Percentiles rank a stretch among this genome's conserved stretches.
Evolutionary conservation across 1,140 invertebrate genomes (phyloP).

Genomic region (Drosophila fuyamai): DNA sequence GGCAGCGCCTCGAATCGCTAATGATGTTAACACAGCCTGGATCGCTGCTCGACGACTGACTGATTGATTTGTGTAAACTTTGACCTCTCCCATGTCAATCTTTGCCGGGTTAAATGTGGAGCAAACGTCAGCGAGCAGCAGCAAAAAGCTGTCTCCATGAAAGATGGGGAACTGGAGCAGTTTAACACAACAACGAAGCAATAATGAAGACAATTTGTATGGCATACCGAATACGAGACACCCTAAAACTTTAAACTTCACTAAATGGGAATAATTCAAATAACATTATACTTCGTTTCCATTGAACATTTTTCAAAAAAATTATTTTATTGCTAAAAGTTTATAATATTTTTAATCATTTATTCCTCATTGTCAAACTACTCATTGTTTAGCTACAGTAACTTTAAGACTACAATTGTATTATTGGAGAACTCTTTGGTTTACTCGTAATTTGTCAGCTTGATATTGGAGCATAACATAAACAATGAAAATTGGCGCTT

Average conservation of each 20-base stretch:
- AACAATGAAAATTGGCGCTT: constrained; percentile 42
- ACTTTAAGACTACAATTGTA: too few species aligned
- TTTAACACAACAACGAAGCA: constrained; percentile 1
- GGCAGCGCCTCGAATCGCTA: constrained; percentile 46
- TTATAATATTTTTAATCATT: too few species aligned
- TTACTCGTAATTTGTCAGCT: neutral
- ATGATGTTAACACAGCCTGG: constrained; percentile 50
- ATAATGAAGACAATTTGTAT: constrained; percentile 8
- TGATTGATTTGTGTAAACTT: constrained; percentile 80
- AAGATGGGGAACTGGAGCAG: constrained; percentile 34
- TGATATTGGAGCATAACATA: constrained; percentile 8
- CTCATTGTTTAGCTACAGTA: too few species aligned
- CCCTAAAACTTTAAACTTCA: neutral
- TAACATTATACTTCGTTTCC: too few species aligned
- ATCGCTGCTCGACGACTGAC: constrained; percentile 21
- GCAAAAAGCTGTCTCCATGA: constrained; percentile 21
- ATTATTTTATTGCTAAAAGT: neutral
- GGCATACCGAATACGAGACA: neutral
- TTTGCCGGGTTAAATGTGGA: constrained; percentile 38
- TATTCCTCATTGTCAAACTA: too few species aligned
- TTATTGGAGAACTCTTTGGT: too few species aligned
- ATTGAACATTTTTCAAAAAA: neutral
- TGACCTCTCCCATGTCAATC: constrained; percentile 61
- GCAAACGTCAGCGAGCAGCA: constrained; percentile 43
- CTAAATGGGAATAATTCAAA: neutral